Evolutionary conservation across 2,797 vertebrate genomes (phyloP).

Genomic region (Cichlasoma orientale): DNA sequence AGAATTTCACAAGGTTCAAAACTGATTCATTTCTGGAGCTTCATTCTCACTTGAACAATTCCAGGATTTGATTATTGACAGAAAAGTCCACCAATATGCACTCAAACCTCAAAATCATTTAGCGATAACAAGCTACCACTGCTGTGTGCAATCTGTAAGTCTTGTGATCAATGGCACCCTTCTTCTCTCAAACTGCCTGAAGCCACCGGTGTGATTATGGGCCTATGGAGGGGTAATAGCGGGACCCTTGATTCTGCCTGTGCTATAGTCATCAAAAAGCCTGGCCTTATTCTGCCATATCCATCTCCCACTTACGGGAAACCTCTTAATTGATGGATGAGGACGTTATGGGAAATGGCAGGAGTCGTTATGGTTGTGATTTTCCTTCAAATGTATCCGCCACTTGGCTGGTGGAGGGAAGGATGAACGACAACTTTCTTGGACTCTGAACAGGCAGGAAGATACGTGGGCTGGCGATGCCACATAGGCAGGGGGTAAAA

Average conservation of each 20-base stretch:
- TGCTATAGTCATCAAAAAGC: constrained; percentile 62
- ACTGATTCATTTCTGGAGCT: background rate
- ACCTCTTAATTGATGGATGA: constrained; percentile 91
- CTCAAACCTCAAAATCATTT: constrained; percentile 21
- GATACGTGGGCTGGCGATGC: constrained; percentile 48
- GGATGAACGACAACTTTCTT: constrained; percentile 66
- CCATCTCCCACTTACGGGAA: constrained; percentile 81
- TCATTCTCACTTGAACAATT: background rate
- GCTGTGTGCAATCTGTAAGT: constrained; percentile 7
- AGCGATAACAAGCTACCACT: constrained; percentile 24
- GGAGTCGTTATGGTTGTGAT: constrained; percentile 87
- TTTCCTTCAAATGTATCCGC: constrained; percentile 89
- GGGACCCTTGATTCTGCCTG: constrained; percentile 36
- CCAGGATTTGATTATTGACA: constrained; percentile 23
- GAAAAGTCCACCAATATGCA: constrained; percentile 11
- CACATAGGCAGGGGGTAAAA: constrained; percentile 48
- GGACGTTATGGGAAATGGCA: constrained; percentile 88
- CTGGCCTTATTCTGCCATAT: constrained; percentile 81
- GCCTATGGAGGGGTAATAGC: constrained; percentile 25
- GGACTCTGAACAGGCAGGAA: constrained; percentile 69
- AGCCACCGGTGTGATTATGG: constrained; percentile 49
- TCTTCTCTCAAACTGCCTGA: constrained; percentile 35
- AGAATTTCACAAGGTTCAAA: constrained; percentile 4
- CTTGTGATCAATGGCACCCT: constrained; percentile 24
- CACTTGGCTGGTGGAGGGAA: constrained; percentile 82